Base-by-base conservation (phyloP, 2,113 vertebrate species). In the Callipepla squamata region DNA sequence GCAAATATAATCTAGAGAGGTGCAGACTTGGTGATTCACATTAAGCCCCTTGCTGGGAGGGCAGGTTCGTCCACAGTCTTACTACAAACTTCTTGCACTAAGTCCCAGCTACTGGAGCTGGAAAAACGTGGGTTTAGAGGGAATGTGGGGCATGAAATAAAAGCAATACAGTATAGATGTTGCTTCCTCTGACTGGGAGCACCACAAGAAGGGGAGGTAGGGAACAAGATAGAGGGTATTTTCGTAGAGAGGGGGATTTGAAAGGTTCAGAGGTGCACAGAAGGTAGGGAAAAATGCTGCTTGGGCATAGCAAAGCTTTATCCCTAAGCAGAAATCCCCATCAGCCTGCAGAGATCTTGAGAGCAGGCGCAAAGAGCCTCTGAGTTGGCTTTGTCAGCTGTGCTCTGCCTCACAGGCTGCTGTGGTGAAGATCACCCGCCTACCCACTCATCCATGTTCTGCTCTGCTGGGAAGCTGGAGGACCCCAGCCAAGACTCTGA, bases 381-480 rank as follows among this genome's bases (percentile, higher is more conserved):
- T 70, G 34, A 76, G 45, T 3, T 44, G 80, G 11, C 53, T 76
- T 79, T 77, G 68, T 76, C 76, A 83, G 50, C 22, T 61, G 50
- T 72, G 40, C 3, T 12, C 55, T 83, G 58, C 59, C 20, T 62
- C 57, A 45, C n/a, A 66, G 65, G 55, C 45, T 80, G 26, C 34
- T 77, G 55, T 20, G 26, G 30, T 48, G 10, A 55, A 89, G n/a
- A 30, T 53, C 51, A 53, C 9, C 2, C 51, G 30, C 26, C n/a
- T 7, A 20, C 13, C 6, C 6, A 45, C 4, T 22, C 23, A 11
- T 17, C 66, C 67, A 23, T 34, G 16, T 47, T 36, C n/a, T 65
- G 63, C 73, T 32, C 18, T 0, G 1, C 45, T 0, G 0, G 36
- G 26, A 58, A 58, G 12, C 9, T 22, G 53, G 40, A 15, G 68